Base-by-base conservation (phyloP, 2,113 vertebrate genomes). In the Macquaria australasica region DNA sequence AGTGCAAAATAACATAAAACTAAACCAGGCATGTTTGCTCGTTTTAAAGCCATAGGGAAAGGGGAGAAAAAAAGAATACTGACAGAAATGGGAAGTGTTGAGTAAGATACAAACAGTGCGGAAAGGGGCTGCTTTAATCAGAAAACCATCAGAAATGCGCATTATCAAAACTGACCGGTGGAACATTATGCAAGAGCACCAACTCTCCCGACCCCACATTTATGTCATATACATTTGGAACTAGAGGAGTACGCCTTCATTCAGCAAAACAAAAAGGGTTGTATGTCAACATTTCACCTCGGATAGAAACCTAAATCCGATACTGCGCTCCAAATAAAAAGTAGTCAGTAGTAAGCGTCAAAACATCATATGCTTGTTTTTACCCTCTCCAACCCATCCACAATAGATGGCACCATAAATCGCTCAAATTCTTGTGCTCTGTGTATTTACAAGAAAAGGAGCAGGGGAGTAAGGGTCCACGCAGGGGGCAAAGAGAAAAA, bases 1-100 rank as follows among this genome's bases (percentile, higher is more conserved):
- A 56, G 68, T 73, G 79, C 73, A 88, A 89, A 89, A 84, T 73
- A 76, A 86, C 85, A 83, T 77, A 78, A 79, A 91, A 85, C 86
- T 56, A 83, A 83, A 71, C 56, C 70, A 71, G 51, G 39, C 70
- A 37, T 89, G 78, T 73, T 91, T 88, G 66, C 83, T 85, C 80
- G 74, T 86, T 88, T 81, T 60, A 78, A 80, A 77, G n/a, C 73
- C 67, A 62, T 18, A 5, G 79, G 81, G 83, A 83, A 18, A 66
- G 5, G 43, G 39, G 20, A 9, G 64, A 45, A 72, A 21, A 77
- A 64, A 34, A 6, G 58, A 63, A 59, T 34, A 37, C 59, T 59
- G 66, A 74, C 55, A 73, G 78, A 80, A 67, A 87, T 23, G 82
- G 45, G 76, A 79, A 86, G 69, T 43, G 71, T 81, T 81, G 82